Base-by-base conservation (phyloP, 1,140 invertebrate genomes). In the Hyposmocoma kahamanoa region DNA sequence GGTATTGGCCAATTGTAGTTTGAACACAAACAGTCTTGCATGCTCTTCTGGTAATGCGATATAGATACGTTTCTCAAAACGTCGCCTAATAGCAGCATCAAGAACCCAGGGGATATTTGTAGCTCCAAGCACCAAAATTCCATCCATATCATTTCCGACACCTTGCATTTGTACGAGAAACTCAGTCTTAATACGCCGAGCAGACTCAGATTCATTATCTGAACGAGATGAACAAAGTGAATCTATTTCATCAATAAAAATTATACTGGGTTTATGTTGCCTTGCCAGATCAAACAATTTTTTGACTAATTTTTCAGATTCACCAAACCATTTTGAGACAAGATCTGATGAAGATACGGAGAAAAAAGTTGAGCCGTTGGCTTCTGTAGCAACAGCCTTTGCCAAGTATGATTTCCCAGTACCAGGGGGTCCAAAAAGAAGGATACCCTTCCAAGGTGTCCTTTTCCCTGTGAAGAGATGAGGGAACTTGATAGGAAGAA, bases 121-220 rank as follows among this genome's bases (percentile, higher is more conserved):
- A 24, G 98, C 98, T 18, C 97, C 98, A 53, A 99, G 87, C 0
- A 99, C 98, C 19, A 99, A 87, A 54, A 99, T 96, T 39, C 97
- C 96, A 73, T 99, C 97, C 74, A 95, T 98, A 71, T 99, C 95
- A 68, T 93, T 96, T 2, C 97, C 97, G 22, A 98, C 97, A 64
- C 97, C 97, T 91, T 99, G 98, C 97, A 99, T 99, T 88, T 99
- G 98, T 22, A 99, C 96, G n/a, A 99, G 91, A 86, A 99, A 99
- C 87, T 99, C 98, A 5, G 98, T 99, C 88, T 99, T 99, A 68
- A 99, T 99, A 72, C 98, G 90, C 44, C 98, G 90, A 18, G 98
- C 97, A 20, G 97, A 98, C 87, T 99, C 98, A 22, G 97, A 98
- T 88, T 99, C 98, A 80, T 98, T 99, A 72, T 99, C 98, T 24